Percentiles rank a stretch among this genome's conserved stretches.
Conservation (phyloP, 2,888 invertebrate genomes). For the Drosophila pegasa region DNA sequence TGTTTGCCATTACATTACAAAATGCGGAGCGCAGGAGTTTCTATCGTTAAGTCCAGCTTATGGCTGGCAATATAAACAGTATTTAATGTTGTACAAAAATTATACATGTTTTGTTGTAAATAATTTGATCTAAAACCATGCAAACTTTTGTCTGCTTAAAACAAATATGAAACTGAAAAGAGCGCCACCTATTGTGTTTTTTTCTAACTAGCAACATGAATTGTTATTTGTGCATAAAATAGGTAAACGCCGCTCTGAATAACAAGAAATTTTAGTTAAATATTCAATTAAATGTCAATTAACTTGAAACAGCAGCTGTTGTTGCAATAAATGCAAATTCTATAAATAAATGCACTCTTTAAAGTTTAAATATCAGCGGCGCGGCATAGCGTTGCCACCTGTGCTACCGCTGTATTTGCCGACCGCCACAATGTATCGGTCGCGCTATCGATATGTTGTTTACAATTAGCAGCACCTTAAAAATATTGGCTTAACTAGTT, state of each 20-base stretch:
- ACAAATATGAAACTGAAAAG: background rate
- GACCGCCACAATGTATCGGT: constrained; percentile 7
- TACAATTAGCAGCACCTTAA: constrained; percentile 30
- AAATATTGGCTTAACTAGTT: constrained; percentile 19
- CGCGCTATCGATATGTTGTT: constrained; percentile 29
- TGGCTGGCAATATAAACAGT: constrained; percentile 33
- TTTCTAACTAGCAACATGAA: background rate
- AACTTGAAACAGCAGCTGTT: background rate
- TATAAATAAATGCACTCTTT: background rate
- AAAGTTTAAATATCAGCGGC: too few relatives aligned
- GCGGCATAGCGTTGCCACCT: constrained; percentile 33
- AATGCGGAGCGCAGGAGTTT: constrained; percentile 71
- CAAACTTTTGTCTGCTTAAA: background rate
- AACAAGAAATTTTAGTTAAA: background rate
- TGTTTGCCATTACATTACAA: constrained; percentile 75
- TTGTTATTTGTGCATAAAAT: background rate
- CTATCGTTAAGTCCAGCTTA: constrained; percentile 51
- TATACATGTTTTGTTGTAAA: background rate
- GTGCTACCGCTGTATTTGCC: background rate
- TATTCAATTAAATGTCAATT: background rate
- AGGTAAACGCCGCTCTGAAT: too few relatives aligned
- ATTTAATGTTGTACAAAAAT: constrained; percentile 42
- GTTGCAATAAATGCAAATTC: background rate
- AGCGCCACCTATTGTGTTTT: constrained; percentile 25
- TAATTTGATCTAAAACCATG: background rate